phyloP scores from a whole-genome alignment of 2,888 invertebrate species.

The Hylaea fasciaria region DNA sequence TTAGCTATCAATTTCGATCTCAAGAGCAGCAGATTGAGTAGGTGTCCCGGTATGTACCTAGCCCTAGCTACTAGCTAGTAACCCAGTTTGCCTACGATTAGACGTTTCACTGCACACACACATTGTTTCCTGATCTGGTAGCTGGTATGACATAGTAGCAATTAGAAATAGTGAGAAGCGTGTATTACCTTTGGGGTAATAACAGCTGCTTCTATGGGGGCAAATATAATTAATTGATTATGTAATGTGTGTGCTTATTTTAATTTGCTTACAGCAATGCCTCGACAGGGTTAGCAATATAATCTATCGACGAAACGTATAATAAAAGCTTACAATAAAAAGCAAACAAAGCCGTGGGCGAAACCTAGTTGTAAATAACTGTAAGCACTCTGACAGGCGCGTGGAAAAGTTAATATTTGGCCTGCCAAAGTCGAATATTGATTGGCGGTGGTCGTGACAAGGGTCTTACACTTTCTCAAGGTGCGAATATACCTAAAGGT shows the following conservation, averaged over 20 bases:
- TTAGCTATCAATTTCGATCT: no score
- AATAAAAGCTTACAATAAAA: no score
- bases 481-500: constrained; percentile 40
- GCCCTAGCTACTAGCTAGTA: constrained; percentile 1
- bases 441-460: constrained; percentile 63
- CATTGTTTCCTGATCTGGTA: constrained; percentile 10
- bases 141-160: neutral
- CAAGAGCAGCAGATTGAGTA: neutral
- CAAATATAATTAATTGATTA: no score
- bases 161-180: neutral
- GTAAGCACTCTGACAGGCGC: constrained; percentile 27
- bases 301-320: no score
- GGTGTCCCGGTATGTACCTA: neutral
- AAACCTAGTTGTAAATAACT: constrained; percentile 15
- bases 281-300: no score
- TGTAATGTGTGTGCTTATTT: no score
- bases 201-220: no score
- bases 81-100: constrained; percentile 7
- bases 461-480: constrained; percentile 56
- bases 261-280: no score
- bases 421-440: constrained; percentile 61
- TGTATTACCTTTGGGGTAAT: no score
- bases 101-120: constrained; percentile 10
- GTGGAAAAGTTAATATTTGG: constrained; percentile 63
- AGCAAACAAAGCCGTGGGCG: no score